These are phyloP conservation scores for Poicephalus meyeri DNA, from an alignment of 2,113 vertebrate genomes.

Conservation along the genomic window DNA sequence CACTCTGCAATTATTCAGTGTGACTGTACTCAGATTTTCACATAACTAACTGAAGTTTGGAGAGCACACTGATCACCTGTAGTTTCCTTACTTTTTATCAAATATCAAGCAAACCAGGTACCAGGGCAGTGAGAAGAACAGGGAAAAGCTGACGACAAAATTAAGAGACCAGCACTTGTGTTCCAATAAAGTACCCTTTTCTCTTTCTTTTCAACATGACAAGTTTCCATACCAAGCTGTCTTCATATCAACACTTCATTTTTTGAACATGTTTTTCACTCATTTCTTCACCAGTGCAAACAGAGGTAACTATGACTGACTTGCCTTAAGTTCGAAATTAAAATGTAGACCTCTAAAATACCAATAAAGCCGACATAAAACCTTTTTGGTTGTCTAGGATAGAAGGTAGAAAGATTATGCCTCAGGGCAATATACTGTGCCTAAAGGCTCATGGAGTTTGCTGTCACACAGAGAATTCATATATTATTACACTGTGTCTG, in stretches of 20 bases:
- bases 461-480: conserved; percentile 45
- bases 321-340: conserved; percentile 60
- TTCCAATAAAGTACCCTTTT: background rate
- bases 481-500: conserved; percentile 50
- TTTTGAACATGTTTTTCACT: background rate
- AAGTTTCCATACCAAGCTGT: background rate
- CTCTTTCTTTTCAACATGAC: background rate
- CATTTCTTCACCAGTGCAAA: background rate
- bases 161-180: background rate
- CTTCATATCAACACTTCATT: background rate
- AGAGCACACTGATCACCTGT: background rate
- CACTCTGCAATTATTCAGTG: background rate
- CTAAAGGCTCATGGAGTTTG: conserved; percentile 50
- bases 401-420: conserved; percentile 50
- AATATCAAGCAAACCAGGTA: background rate
- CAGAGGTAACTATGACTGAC: background rate
- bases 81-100: background rate
- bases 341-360: conserved; percentile 64
- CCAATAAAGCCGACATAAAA: conserved; percentile 49
- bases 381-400: conserved; percentile 46
- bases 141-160: background rate
- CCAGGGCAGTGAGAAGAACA: background rate
- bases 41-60: background rate
- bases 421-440: conserved; percentile 57
- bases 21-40: background rate